Base-by-base conservation (phyloP, 2,888 invertebrate genomes). In the Heliconius charithonia region DNA sequence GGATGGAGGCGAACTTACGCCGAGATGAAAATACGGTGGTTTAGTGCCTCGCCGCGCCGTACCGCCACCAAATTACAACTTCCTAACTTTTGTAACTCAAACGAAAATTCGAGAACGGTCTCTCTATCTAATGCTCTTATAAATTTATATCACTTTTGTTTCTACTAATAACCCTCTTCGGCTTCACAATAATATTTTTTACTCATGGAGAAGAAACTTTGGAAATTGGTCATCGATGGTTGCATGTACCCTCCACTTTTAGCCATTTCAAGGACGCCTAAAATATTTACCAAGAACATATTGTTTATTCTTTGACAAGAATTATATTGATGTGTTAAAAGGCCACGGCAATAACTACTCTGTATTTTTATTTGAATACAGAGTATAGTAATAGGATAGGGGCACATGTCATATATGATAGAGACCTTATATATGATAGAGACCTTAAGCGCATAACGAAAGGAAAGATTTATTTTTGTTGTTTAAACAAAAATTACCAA, bases 51-150 rank as follows among this genome's bases (percentile, higher is more conserved):
- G 59, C 72, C 62, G 67, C 62, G 69, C 56, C 70, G 74, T 65
- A 62, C 66, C 74, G 73, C 78, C 41, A 76, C 79, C 73, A 70
- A 69, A 80, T 80, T 80, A 76, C 79, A 80, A 80, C 79, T 80
- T 80, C 59, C 65, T 65, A 80, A 80, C 70, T 80, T 80, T 69
- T 73, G 63, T 74, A 71, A 74, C 76, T 80, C 75, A 75, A 80
- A 77, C 65, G 71, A 66, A 72, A 66, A 77, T 72, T 66, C 56
- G 73, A 41, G 27, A 72, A 77, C n/a, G n/a, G 45, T 27, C 41
- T 74, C 45, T 65, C 63, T 74, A 65, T 74, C 74, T 65, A 74
- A 74, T 65, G 27, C 27, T 63, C 74, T 65, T 74, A 74, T 74
- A 74, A 74, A 65, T 63, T 29, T 72, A 59, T 72, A 32, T 72